Evolutionary conservation across 2,888 invertebrate genomes (phyloP), one percentile per base, ranked within the genome.

Genomic region (Caenorhabditis imperialis): DNA sequence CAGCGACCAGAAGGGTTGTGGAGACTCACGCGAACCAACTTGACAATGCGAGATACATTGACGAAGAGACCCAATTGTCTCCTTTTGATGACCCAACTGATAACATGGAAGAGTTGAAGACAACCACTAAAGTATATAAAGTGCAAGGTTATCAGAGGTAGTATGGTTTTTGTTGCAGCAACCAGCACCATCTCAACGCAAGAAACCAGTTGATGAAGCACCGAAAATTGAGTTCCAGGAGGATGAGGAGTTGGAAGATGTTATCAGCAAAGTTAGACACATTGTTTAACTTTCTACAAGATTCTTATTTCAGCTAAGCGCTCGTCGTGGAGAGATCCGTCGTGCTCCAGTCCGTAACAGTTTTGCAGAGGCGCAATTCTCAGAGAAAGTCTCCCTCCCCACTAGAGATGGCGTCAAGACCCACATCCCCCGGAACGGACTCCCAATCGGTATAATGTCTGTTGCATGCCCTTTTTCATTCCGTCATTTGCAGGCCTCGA

Each of bases 11-110:
- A 62, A 55, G 53, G 61, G 18, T 53, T 37, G 70, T 60, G 14
- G 69, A 65, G 35, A 62, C 53, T 20, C 58, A 42, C 25, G 53
- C 51, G 16, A 53, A 69, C 40, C 72, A 77, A 60, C 45, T 45
- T 35, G 82, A 83, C 58, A 81, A 83, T 51, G 82, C 81, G 8
- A 57, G 76, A 42, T 58, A 69, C 54, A 60, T 83, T 48, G 83
- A 83, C 58, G 83, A 83, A 37, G 81, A 82, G 25, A 81, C 81
- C 10, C 42, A 57, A 12, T 20, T 63, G 12, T 79, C 79, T 42
- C 83, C 83, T 16, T 83, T 83, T 47, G 83, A 83, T 42, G 72
- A 78, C 58, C 67, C 63, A 47, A 27, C 44, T 8, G 44, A 54
- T 7, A 62, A 70, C 12, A 12, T 40, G 12, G 65, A 60, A 23